phyloP scores from a whole-genome alignment of 2,888 invertebrate species.

The Nomada ruficornis region DNA sequence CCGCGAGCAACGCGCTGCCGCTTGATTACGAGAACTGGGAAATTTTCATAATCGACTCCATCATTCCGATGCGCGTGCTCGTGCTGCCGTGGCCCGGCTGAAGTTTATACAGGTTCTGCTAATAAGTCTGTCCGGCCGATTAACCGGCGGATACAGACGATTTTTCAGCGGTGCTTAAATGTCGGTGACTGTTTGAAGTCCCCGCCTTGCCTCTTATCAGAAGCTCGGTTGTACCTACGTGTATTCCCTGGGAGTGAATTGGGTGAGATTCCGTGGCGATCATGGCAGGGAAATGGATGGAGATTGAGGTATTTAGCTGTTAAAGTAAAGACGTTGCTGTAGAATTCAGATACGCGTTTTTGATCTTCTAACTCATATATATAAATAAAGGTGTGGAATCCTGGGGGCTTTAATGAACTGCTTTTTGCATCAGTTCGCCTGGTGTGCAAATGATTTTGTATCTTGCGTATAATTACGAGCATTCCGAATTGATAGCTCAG shows the following conservation, averaged over 20 bases:
- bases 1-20: conserved; percentile 27
- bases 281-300: background rate
- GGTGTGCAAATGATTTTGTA: no score
- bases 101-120: conserved; percentile 3
- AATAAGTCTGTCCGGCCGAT: conserved; percentile 22
- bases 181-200: conserved; percentile 20
- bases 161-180: conserved; percentile 22
- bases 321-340: background rate
- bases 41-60: conserved; percentile 57
- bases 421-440: no score
- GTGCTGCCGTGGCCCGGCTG: conserved; percentile 14
- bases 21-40: conserved; percentile 57
- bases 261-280: conserved; percentile 3
- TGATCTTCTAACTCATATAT: background rate
- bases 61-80: conserved; percentile 30
- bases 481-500: no score
- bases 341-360: background rate
- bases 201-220: conserved; percentile 15
- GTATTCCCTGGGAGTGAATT: background rate
- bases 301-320: background rate
- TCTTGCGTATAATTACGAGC: background rate
- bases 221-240: no score
- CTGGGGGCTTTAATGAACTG: background rate
- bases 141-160: conserved; percentile 30
- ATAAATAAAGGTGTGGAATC: background rate